phyloP scores from a whole-genome alignment of 2,888 invertebrate genomes.

The Ecliptopera silaceata region DNA sequence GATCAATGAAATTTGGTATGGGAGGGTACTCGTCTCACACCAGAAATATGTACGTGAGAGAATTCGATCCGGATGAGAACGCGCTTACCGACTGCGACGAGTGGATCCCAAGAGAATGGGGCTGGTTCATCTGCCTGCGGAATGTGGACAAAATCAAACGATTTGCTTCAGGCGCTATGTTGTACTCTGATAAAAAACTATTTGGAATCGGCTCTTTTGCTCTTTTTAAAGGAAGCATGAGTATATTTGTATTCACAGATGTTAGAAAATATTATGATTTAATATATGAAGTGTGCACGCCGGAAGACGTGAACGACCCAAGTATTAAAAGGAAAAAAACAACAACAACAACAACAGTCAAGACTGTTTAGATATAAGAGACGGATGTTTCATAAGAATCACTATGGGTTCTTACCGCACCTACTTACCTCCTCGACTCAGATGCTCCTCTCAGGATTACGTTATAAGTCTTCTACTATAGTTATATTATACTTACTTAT shows the following conservation, averaged over 20 bases:
- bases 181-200: conserved; percentile 9
- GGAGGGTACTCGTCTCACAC: not conserved
- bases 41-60: not conserved
- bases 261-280: conserved; percentile 10
- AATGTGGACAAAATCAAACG: conserved; percentile 13
- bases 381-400: too few species aligned
- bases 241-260: conserved; percentile 26
- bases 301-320: not conserved
- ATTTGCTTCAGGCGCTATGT: conserved; percentile 13
- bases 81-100: conserved; percentile 18
- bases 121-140: conserved; percentile 21
- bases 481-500: too few species aligned
- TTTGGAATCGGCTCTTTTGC: conserved; percentile 22
- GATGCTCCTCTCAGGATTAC: too few species aligned
- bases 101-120: conserved; percentile 27
- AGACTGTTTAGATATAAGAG: too few species aligned
- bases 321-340: too few species aligned
- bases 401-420: too few species aligned
- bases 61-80: conserved; percentile 2
- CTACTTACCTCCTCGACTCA: too few species aligned
- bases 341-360: too few species aligned
- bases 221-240: conserved; percentile 13
- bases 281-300: conserved; percentile 11
- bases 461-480: too few species aligned
- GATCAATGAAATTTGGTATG: conserved; percentile 1